A percentile compares a stretch with the other conserved stretches of the same genome.
These are phyloP conservation scores for Hirtodrosophila duncani DNA, from an alignment of 2,888 invertebrate species.

Conservation along the genomic window DNA sequence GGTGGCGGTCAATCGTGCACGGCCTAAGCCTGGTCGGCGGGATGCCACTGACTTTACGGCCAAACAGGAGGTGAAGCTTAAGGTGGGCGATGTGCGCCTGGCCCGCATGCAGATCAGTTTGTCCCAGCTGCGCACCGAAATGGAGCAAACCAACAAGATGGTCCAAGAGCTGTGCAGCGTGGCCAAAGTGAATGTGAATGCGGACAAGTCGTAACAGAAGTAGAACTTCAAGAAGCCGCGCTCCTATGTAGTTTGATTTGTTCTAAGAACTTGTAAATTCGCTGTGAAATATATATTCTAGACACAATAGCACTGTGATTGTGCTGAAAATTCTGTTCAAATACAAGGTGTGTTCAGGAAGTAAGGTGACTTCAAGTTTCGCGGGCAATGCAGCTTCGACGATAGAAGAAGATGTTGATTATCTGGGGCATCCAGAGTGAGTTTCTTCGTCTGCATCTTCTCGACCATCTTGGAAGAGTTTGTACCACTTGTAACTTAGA, in stretches of 20 bases:
- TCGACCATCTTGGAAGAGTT: too few species aligned
- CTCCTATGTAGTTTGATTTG: background rate
- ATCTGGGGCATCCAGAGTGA: too few species aligned
- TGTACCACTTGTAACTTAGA: too few species aligned
- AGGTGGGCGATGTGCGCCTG: conserved; percentile 46
- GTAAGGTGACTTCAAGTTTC: too few species aligned
- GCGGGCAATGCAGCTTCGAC: too few species aligned
- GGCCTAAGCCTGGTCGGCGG: background rate
- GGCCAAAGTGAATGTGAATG: conserved; percentile 10
- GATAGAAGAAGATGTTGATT: too few species aligned
- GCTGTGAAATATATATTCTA: too few species aligned
- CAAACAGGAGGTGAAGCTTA: conserved; percentile 39
- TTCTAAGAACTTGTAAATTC: too few species aligned
- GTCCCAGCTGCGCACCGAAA: conserved; percentile 36
- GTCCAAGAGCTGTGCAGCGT: conserved; percentile 28
- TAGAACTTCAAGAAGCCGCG: background rate
- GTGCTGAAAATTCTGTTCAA: too few species aligned
- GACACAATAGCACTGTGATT: too few species aligned
- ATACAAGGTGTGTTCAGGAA: too few species aligned
- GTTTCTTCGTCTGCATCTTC: too few species aligned
- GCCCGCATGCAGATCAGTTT: conserved; percentile 41
- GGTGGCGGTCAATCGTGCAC: conserved; percentile 4
- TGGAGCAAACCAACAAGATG: conserved; percentile 35
- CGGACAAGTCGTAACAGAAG: background rate
- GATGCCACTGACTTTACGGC: conserved; percentile 33